Evolutionary conservation across 2,113 vertebrate species (phyloP).

Genomic region (Ceratotherium simum): DNA sequence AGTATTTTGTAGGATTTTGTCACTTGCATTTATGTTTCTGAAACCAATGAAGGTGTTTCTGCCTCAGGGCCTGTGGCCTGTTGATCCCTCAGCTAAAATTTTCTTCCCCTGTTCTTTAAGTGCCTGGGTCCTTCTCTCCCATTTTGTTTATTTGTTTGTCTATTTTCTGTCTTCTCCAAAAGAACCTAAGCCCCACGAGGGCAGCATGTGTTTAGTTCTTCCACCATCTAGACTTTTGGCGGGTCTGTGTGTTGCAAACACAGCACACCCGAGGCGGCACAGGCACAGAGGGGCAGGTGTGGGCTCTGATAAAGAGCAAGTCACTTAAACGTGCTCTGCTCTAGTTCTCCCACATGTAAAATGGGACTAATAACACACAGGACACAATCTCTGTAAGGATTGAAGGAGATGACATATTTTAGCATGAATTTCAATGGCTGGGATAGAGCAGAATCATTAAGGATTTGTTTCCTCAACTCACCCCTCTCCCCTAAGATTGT

Average conservation of each 20-base stretch:
- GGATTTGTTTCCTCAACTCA: neutral
- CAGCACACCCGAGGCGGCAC: neutral
- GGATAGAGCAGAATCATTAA: neutral
- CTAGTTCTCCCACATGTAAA: neutral
- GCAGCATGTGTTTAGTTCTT: neutral
- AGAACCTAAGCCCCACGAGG: neutral
- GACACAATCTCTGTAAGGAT: neutral
- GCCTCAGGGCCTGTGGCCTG: no score
- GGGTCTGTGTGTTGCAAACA: neutral
- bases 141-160: neutral
- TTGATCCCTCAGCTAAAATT: neutral
- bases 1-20: neutral
- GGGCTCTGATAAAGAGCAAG: neutral
- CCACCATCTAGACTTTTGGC: neutral
- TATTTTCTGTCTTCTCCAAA: neutral
- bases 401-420: neutral
- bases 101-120: neutral
- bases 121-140: neutral
- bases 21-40: neutral
- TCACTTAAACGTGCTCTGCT: neutral
- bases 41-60: neutral
- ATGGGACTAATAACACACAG: neutral
- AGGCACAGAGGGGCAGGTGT: no score
- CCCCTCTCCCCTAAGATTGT: neutral
- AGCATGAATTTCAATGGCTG: neutral